Base-by-base conservation (phyloP, 1,140 invertebrate genomes). In the Theocolax elegans region DNA sequence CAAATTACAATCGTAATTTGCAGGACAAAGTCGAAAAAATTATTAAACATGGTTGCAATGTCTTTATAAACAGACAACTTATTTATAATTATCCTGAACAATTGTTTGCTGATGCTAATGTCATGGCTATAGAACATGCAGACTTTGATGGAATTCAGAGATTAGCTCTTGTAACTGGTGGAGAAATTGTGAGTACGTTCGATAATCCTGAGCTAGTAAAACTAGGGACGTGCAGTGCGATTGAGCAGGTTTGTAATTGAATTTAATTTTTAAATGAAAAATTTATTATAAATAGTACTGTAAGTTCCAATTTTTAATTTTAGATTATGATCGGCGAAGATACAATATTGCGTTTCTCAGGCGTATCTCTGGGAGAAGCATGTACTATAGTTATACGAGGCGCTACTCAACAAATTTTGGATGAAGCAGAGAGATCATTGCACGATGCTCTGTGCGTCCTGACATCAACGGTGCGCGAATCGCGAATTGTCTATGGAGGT, bases 61-160 rank as follows among this genome's bases (percentile, higher is more conserved):
- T 99, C 0, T 99, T 99, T 79, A 98, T 99, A 78, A 99, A 99
- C 85, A 93, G 96, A 76, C 98, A 99, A 87, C 86, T 99, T 53
- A 99, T 99, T 81, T 99, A 99, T 87, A 99, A 99, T 85, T 99
- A 99, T 83, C 98, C 98, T 1, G 98, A 99, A 84, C 98, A 99
- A 87, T 85, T 99, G 62, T 99, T 99, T 86, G 96, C 98, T 59
- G 98, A 99, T 89, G 94, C 95, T 71, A 94, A 95, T 67, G 90
- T 99, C 1, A 99, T 99, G 98, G 97, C 98, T 0, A 99, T 99
- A 81, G 98, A 99, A 82, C 98, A 99, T 87, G 98, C 98, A 10
- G 98, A 99, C 84, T 99, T 99, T 85, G 97, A 99, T 87, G 98
- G 98, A 51, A 98, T 99, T 80, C 98, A 99, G 84, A 89, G 97